phyloP scores from a whole-genome alignment of 2,113 vertebrate species.

The Proteles cristata region DNA sequence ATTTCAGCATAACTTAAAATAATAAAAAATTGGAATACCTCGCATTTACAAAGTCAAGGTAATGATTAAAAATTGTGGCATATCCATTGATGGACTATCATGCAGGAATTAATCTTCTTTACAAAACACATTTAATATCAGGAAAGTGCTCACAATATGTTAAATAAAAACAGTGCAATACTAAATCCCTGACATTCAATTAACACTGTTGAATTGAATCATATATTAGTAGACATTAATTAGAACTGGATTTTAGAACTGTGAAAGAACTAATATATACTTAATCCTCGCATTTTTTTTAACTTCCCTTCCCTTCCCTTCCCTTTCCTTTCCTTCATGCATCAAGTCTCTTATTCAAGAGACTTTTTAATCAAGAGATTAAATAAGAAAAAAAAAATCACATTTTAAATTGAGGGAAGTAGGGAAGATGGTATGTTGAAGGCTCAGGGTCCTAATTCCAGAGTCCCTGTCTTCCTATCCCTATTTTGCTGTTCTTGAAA shows the following conservation, averaged over 20 bases:
- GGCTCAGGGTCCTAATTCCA: neutral
- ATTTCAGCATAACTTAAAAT: neutral
- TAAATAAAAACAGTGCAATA: neutral
- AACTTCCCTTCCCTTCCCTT: neutral
- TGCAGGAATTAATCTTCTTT: conserved; percentile 12
- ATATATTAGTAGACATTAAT: neutral
- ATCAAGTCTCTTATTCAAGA: neutral
- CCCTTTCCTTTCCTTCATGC: neutral
- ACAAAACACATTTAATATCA: neutral
- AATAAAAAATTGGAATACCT: neutral
- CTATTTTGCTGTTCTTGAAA: fast-evolving
- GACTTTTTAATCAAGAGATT: no score
- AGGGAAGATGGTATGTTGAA: neutral
- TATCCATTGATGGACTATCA: neutral
- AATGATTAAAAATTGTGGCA: neutral
- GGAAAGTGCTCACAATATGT: neutral
- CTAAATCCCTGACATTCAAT: neutral
- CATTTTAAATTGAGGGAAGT: neutral
- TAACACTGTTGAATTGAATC: neutral
- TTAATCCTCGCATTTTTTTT: neutral
- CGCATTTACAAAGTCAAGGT: neutral
- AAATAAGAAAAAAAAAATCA: neutral
- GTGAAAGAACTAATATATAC: neutral
- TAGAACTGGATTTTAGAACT: conserved; percentile 32
- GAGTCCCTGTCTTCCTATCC: neutral